These are phyloP conservation scores for Chorisops tibialis DNA, from an alignment of 2,888 invertebrate genomes.

Conservation along the genomic window DNA sequence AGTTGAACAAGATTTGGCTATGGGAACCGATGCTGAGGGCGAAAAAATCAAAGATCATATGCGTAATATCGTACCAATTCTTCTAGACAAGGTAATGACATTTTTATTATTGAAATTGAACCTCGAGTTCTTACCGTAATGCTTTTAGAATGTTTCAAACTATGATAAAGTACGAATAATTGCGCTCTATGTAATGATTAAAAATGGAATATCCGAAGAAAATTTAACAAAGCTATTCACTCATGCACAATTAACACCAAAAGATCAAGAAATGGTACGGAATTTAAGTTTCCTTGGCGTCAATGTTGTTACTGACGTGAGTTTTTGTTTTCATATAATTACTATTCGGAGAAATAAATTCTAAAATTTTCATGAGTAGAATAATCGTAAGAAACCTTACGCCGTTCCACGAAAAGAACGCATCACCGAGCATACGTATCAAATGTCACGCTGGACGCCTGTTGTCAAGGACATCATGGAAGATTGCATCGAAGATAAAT, in stretches of 20 bases:
- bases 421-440: conserved; percentile 95
- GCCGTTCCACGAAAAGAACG: conserved; percentile 90
- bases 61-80: conserved; percentile 96
- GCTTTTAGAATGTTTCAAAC: conserved; percentile 67
- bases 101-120: conserved; percentile 36
- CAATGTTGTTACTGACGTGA: conserved; percentile 93
- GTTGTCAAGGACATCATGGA: conserved; percentile 97
- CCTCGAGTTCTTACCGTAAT: too few species aligned
- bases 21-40: conserved; percentile 98
- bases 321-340: conserved; percentile 41
- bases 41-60: conserved; percentile 99
- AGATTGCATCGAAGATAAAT: conserved; percentile 95
- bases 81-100: conserved; percentile 89
- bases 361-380: conserved; percentile 52
- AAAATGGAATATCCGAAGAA: conserved; percentile 98
- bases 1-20: conserved; percentile 98
- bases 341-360: neutral
- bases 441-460: conserved; percentile 99
- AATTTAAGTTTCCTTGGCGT: conserved; percentile 91
- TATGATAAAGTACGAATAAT: conserved; percentile 97
- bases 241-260: conserved; percentile 92
- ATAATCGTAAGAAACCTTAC: conserved; percentile 81
- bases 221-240: conserved; percentile 96
- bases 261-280: conserved; percentile 92
- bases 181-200: conserved; percentile 94